A percentile compares a stretch with the other conserved stretches of the same genome.
Conservation (phyloP, 2,113 vertebrate species). For the Pseudorasbora parva region DNA sequence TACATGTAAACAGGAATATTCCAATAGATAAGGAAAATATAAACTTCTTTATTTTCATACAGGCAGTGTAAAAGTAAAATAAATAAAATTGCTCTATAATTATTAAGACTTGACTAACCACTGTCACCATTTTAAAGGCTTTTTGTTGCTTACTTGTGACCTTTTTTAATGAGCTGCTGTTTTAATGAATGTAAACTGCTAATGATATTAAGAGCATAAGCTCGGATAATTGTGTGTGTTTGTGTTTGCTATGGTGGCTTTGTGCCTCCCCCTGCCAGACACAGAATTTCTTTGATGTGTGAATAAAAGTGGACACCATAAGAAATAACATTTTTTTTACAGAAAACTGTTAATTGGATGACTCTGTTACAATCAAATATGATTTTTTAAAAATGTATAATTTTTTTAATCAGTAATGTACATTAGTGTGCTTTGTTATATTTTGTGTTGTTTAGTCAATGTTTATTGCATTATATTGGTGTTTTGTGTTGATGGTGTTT, state of each 20-base stretch:
- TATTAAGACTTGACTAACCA: not conserved
- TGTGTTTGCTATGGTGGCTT: not conserved
- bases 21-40: too few species aligned
- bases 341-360: too few species aligned
- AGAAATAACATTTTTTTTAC: too few species aligned
- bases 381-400: too few species aligned
- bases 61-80: not conserved
- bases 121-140: not conserved
- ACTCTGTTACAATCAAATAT: too few species aligned
- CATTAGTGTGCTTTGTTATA: too few species aligned
- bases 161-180: not conserved
- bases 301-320: not conserved
- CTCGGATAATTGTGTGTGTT: not conserved
- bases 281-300: not conserved
- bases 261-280: constrained; percentile 12
- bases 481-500: too few species aligned
- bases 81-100: not conserved
- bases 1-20: not conserved
- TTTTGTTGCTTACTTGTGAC: not conserved
- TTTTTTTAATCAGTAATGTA: too few species aligned
- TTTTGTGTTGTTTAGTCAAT: too few species aligned
- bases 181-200: constrained; percentile 9
- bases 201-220: not conserved
- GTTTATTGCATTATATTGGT: too few species aligned
- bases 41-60: not conserved